Evolutionary conservation across 2,888 invertebrate species (phyloP).

Genomic region (Dolichomitus sp.): DNA sequence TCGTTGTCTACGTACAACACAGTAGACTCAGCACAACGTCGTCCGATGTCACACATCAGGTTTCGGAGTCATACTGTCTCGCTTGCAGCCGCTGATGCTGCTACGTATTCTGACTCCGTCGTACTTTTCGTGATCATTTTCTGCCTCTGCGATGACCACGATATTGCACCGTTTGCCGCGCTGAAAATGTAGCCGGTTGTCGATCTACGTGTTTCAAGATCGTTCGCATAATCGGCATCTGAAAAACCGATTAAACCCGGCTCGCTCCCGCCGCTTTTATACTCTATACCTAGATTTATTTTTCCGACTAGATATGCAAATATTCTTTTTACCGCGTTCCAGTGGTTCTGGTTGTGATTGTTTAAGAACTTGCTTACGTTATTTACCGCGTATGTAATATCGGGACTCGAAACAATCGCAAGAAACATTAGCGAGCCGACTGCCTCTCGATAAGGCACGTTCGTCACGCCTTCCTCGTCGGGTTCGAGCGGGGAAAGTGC

Average conservation of each 20-base stretch:
- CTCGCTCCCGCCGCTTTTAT: constrained; percentile 37
- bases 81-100: constrained; percentile 53
- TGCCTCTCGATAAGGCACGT: constrained; percentile 17
- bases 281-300: constrained; percentile 49
- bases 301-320: constrained; percentile 53
- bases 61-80: constrained; percentile 60
- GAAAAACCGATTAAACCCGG: constrained; percentile 45
- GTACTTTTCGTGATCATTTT: constrained; percentile 56
- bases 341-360: constrained; percentile 33
- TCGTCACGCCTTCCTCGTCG: not conserved
- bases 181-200: constrained; percentile 60
- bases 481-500: not conserved
- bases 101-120: constrained; percentile 65
- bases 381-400: constrained; percentile 54
- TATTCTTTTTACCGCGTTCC: constrained; percentile 37
- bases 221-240: constrained; percentile 63
- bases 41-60: constrained; percentile 54
- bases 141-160: constrained; percentile 64
- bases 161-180: constrained; percentile 42
- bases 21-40: not conserved
- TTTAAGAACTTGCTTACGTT: constrained; percentile 43
- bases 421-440: constrained; percentile 8
- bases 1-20: constrained; percentile 48
- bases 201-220: constrained; percentile 52
- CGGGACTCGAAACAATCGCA: constrained; percentile 50